These are phyloP conservation scores for Belonocnema kinseyi DNA, from an alignment of 1,140 invertebrate genomes.

Conservation along the genomic window DNA sequence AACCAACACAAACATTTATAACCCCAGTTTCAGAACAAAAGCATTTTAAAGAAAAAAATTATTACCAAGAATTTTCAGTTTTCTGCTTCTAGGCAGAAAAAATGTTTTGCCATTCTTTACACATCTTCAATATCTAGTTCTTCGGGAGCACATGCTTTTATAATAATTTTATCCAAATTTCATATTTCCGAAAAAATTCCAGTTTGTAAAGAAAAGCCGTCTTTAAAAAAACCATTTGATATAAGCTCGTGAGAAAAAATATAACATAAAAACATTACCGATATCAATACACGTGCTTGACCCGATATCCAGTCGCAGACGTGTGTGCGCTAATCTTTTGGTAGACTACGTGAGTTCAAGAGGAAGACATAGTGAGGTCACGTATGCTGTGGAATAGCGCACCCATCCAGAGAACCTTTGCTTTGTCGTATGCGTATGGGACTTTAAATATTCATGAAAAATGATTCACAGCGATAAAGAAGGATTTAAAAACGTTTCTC, in stretches of 20 bases:
- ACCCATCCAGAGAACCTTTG: constrained; percentile 45
- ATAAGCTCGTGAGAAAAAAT: background rate
- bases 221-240: no score
- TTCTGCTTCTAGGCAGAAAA: no score
- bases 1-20: no score
- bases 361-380: constrained; percentile 44
- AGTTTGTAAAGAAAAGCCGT: no score
- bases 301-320: constrained; percentile 15
- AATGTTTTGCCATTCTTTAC: no score
- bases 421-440: constrained; percentile 36
- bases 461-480: constrained; percentile 60
- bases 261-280: background rate
- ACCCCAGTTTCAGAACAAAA: no score
- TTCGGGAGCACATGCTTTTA: no score
- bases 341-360: constrained; percentile 47
- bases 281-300: constrained; percentile 17
- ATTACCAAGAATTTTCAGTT: no score
- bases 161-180: no score
- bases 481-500: constrained; percentile 43
- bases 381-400: constrained; percentile 38
- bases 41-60: no score
- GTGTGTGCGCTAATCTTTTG: constrained; percentile 22
- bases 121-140: no score
- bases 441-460: constrained; percentile 58
- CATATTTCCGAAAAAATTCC: no score